Percentiles rank a stretch among this genome's conserved stretches.
phyloP scores from a whole-genome alignment of 2,888 invertebrate genomes.

The Microdon myrmicae region DNA sequence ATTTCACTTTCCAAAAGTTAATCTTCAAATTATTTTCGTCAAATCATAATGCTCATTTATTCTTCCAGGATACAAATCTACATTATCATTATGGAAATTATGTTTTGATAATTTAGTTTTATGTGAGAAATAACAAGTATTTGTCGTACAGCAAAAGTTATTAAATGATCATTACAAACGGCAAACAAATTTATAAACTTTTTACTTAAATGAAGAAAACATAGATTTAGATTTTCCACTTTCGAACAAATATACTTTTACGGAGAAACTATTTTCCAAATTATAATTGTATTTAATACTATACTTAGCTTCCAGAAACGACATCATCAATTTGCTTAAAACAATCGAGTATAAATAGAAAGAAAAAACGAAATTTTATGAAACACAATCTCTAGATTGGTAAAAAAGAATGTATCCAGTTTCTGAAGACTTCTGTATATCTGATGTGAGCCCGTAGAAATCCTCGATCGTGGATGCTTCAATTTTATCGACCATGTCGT shows the following conservation, averaged over 20 bases:
- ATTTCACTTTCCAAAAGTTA: too few relatives aligned
- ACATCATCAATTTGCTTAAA: too few relatives aligned
- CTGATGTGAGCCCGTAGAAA: conserved; percentile 98
- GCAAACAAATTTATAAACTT: too few relatives aligned
- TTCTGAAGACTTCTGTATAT: conserved; percentile 98
- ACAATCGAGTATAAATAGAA: too few relatives aligned
- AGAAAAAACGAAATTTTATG: conserved; percentile 52
- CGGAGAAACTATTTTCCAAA: background rate
- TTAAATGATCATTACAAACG: too few relatives aligned
- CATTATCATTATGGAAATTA: too few relatives aligned
- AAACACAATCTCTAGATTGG: conserved; percentile 85
- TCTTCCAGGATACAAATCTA: too few relatives aligned
- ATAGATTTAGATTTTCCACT: background rate
- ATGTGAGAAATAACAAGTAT: too few relatives aligned
- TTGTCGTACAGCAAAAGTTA: too few relatives aligned
- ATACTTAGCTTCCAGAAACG: background rate
- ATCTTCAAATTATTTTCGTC: too few relatives aligned
- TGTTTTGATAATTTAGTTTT: too few relatives aligned
- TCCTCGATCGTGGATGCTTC: conserved; percentile 98
- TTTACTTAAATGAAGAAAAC: background rate
- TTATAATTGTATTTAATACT: conserved; percentile 8
- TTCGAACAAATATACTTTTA: background rate
- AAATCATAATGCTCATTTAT: too few relatives aligned
- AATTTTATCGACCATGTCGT: conserved; percentile 99
- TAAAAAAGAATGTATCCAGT: conserved; percentile 99